Evolutionary conservation across 2,113 vertebrate genomes (phyloP), one percentile per base, ranked within the genome.

Genomic region (Clinocottus analis): DNA sequence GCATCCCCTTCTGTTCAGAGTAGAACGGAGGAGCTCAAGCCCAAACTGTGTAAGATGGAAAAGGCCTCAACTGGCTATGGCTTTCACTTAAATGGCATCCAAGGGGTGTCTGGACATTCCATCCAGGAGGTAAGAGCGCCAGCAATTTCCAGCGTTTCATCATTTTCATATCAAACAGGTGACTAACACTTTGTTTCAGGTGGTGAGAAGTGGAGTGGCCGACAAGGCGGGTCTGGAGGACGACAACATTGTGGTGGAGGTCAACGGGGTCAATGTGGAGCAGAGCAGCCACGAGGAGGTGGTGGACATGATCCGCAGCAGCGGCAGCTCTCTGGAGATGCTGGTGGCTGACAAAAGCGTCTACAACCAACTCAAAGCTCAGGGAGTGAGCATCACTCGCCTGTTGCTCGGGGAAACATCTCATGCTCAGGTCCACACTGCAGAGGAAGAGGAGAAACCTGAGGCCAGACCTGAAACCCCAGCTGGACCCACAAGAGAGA

Each of bases 51-150:
- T 85, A 94, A 78, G 29, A 93, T 99, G 90, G 83, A 93, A 55
- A 98, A 95, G 86, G 93, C 94, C 1, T 64, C 95, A 1, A 85
- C 56, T 1, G 96, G 96, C 71, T 99, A 92, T 43, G 98, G 98
- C 68, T 99, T 99, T 90, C 96, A 93, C 91, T 90, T 99, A 58
- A 98, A 97, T 13, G 93, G 95, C 47, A 93, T 96, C 75, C 92
- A 88, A 89, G 96, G 96, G 25, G 77, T 93, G 59, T 79, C 84
- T 29, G 97, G 96, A 70, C 92, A 96, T 21, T 96, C 95, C 87
- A 90, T 98, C 87, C 96, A 85, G 81, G 93, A 98, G 94, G 98
- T 99, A 95, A 53, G 63, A n/a, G 16, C 13, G 1, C 2, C 12
- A 69, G 31, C 3, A 45, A 58, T 3, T 7, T 16, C 7, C 1